These are phyloP conservation scores for Sarcophaga caerulescens DNA, from an alignment of 2,888 invertebrate species.

Conservation along the genomic window DNA sequence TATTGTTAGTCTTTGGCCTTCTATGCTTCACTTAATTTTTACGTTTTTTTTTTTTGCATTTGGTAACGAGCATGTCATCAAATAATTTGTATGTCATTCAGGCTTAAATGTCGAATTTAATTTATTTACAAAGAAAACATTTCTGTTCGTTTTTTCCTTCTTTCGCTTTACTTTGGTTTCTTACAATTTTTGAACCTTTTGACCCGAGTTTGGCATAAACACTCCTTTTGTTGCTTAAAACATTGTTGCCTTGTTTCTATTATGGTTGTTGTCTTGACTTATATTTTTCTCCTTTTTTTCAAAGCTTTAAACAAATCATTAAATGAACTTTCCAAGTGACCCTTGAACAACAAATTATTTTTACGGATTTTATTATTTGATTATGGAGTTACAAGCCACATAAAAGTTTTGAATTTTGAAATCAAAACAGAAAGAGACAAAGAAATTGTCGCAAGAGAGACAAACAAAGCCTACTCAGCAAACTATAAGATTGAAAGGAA, in stretches of 20 bases:
- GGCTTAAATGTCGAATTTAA: neutral
- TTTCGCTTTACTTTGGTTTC: too few relatives aligned
- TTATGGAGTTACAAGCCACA: neutral
- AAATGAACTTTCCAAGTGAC: constrained; percentile 58
- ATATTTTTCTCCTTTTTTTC: neutral
- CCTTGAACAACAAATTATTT: constrained; percentile 58
- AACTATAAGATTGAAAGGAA: too few relatives aligned
- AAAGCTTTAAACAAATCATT: constrained; percentile 26
- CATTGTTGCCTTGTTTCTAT: neutral
- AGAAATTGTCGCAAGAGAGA: neutral
- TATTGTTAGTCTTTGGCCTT: too few relatives aligned
- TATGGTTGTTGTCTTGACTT: neutral
- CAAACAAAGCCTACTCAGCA: constrained; percentile 31
- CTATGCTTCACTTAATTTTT: too few relatives aligned
- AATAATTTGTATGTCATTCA: neutral
- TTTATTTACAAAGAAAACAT: constrained; percentile 1
- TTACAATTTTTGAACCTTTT: constrained; percentile 21
- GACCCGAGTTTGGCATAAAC: constrained; percentile 55
- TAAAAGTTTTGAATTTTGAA: neutral
- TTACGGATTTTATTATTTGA: constrained; percentile 22
- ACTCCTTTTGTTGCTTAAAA: constrained; percentile 36
- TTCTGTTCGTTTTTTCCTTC: constrained; percentile 6
- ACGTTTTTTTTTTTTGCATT: neutral
- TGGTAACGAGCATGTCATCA: neutral
- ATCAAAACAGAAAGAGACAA: constrained; percentile 36